Base-by-base conservation (phyloP, 2,113 vertebrate genomes). In the Gallinago jamesoni region DNA sequence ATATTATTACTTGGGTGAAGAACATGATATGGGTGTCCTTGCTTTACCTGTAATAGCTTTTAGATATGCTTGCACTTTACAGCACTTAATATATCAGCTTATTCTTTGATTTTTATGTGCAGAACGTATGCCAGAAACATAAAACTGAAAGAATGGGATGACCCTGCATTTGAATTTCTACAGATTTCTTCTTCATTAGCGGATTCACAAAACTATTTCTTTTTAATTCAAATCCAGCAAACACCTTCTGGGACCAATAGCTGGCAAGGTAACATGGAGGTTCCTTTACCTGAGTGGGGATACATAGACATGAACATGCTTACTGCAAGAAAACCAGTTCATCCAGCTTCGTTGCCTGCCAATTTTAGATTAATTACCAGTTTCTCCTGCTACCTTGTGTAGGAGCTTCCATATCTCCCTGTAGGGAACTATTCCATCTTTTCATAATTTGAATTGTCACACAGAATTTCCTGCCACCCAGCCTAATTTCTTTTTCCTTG, bases 301-400 rank as follows among this genome's bases (percentile, higher is more conserved):
- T 64, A 24, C 16, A 23, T 55, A 66, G 28, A 7, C 7, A 70
- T 68, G 18, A 86, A 48, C 15, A n/a, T 53, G 31, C 14, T 30
- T 76, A n/a, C n/a, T 87, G 56, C 31, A 90, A 90, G 45, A 50
- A 87, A 94, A 90, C 63, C 48, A 62, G 50, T 88, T 76, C 15
- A 89, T 74, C 35, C 60, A 84, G 37, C 25, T n/a, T n/a, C n/a
- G 11, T 47, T 9, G 2, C n/a, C 52, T 87, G n/a, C 14, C 35
- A 84, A 57, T 89, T 95, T 83, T 33, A 87, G 60, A 75, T 76
- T 90, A 94, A 95, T 90, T 84, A 70, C 22, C 8, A 70, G 27
- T 74, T 85, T 57, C 30, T 81, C 82, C 70, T 73, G 21, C 18
- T 76, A 9, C 5, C n/a, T 70, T 73, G 4, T 5, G 2, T 31